These are phyloP conservation scores for Acanthosoma haemorrhoidale DNA, from an alignment of 2,888 invertebrate genomes.

Conservation along the genomic window DNA sequence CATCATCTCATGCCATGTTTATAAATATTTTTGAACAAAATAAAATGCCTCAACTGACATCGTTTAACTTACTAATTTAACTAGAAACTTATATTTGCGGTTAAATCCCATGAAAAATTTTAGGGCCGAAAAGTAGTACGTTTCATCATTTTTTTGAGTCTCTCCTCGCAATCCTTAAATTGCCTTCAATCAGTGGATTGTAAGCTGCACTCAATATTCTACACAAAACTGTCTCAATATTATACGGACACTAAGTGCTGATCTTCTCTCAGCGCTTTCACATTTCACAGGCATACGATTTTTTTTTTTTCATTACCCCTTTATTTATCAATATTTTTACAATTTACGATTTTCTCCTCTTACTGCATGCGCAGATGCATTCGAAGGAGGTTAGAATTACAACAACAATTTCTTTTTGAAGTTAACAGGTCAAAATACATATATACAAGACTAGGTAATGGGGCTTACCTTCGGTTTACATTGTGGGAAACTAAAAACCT, in stretches of 20 bases:
- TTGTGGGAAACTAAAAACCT: too few relatives aligned
- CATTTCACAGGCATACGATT: constrained; percentile 68
- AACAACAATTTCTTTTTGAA: too few relatives aligned
- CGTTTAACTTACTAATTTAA: constrained; percentile 90
- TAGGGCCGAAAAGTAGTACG: constrained; percentile 89
- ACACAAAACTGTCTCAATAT: constrained; percentile 91
- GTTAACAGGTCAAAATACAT: too few relatives aligned
- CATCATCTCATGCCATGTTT: constrained; percentile 78
- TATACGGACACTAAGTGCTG: constrained; percentile 81
- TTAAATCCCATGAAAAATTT: constrained; percentile 98
- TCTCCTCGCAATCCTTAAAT: constrained; percentile 60
- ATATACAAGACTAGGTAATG: too few relatives aligned
- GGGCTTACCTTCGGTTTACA: too few relatives aligned
- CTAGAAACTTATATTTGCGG: constrained; percentile 76
- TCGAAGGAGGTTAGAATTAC: too few relatives aligned
- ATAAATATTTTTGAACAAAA: constrained; percentile 88
- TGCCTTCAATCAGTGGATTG: constrained; percentile 85
- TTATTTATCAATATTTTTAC: too few relatives aligned
- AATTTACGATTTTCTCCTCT: too few relatives aligned
- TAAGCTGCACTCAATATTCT: constrained; percentile 88
- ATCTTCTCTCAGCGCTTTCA: constrained; percentile 62
- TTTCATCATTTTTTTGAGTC: constrained; percentile 79
- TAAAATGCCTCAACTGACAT: constrained; percentile 88
- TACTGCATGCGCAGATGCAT: too few relatives aligned
- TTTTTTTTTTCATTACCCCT: too few relatives aligned